Percentiles rank a stretch among this genome's conserved stretches.
Evolutionary conservation across 2,797 vertebrate species (phyloP).

Genomic region (Pipistrellus pygmaeus): DNA sequence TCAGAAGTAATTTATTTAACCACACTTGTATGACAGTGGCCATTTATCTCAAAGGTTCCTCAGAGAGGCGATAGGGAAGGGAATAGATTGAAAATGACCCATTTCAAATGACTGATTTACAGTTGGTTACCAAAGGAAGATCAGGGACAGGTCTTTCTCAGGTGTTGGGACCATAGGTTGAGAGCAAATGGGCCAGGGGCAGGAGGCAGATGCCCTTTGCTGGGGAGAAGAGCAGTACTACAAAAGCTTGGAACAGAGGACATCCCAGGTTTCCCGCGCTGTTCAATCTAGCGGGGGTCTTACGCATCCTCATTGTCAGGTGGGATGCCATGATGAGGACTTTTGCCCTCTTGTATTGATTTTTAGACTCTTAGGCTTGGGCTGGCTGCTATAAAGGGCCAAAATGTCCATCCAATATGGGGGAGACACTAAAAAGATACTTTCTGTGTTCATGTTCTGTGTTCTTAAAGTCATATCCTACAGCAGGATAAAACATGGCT

Average conservation of each 20-base stretch:
- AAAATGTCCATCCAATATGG: background rate
- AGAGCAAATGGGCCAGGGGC: background rate
- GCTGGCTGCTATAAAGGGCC: background rate
- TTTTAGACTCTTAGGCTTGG: background rate
- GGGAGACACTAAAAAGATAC: background rate
- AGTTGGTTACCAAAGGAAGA: background rate
- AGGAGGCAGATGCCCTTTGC: background rate
- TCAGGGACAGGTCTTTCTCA: background rate
- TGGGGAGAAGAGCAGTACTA: background rate
- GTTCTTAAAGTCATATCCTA: background rate
- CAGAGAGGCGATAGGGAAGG: background rate
- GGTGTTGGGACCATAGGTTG: background rate
- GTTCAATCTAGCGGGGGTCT: background rate
- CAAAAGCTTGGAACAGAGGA: background rate
- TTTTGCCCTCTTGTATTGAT: background rate
- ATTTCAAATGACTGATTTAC: background rate
- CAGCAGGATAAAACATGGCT: background rate
- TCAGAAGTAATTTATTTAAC: slow-evolving; percentile 36
- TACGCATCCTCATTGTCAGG: background rate
- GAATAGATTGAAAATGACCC: background rate
- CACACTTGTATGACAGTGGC: background rate
- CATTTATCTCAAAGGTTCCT: background rate
- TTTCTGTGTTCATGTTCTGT: background rate
- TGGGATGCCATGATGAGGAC: background rate
- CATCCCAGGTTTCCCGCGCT: too few relatives aligned